Evolutionary conservation across 2,888 invertebrate species (phyloP), one percentile per base, ranked within the genome.

Genomic region (Nesidiocoris tenuis): DNA sequence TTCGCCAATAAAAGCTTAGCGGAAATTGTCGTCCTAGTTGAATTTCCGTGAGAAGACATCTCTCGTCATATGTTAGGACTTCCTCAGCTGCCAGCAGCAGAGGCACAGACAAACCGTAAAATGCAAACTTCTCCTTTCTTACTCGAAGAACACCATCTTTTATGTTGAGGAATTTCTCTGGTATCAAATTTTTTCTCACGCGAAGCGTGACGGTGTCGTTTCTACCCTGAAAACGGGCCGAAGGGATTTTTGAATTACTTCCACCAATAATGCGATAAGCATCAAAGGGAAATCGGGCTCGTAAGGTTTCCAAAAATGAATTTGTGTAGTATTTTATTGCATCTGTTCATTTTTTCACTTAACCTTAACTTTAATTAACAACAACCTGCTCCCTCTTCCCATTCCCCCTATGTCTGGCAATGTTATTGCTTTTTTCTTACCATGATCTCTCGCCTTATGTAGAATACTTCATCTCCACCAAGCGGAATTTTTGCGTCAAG

Each of bases 11-110:
- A 16, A 66, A 64, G 7, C 74, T 72, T 1, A 79, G 65, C 2
- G 68, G 66, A 39, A 78, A 77, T 2, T 77, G 76, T 18, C 70
- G 64, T 56, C 76, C 71, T 59, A 78, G 75, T 21, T 75, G 65
- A 18, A 79, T 75, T 74, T 79, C 79, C 16, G 77, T 70, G 2
- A 79, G 71, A 7, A 72, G 75, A 70, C 79, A 79, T 12, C 68
- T 74, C 54, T 79, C 77, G 1, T 67, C 74, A 25, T 77, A 77
- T 9, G 77, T 77, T 55, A 78, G 75, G 12, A 74, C 71, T 17
- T 66, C 70, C 22, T 77, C 55, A 12, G 78, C 78, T 2, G 67
- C 71, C 3, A 65, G 70, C 17, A 77, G 77, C 19, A 79, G 61
- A 12, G 72, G 68, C n/a, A 72, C 74, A 22, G 77, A 77, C 59